Conservation (phyloP, 2,797 vertebrate species). For the Gobio occitaniae region DNA sequence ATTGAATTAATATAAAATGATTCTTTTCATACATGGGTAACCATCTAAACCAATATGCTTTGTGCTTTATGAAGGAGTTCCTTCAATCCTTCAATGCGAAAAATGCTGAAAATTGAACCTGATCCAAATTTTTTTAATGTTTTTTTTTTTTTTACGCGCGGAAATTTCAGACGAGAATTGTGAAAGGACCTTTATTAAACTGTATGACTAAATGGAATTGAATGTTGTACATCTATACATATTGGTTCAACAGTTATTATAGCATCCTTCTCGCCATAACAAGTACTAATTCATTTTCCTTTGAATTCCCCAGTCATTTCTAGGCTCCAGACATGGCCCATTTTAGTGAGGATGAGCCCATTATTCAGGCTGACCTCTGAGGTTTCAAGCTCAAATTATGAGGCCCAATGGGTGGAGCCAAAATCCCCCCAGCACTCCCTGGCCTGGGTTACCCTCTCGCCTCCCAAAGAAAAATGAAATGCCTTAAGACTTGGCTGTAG, state of each 20-base stretch:
- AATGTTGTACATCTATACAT: not conserved
- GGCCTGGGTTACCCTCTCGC: conserved; percentile 27
- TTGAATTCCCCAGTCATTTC: conserved; percentile 24
- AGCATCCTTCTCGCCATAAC: not conserved
- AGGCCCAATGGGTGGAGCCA: conserved; percentile 47
- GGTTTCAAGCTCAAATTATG: conserved; percentile 53
- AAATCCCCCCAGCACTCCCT: conserved; percentile 51
- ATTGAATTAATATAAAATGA: not conserved
- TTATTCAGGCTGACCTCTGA: conserved; percentile 56
- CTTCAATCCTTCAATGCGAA: not conserved
- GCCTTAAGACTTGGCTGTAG: conserved; percentile 34
- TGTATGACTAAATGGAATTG: not conserved
- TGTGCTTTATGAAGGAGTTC: not conserved
- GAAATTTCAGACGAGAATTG: not conserved
- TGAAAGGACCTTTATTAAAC: not conserved
- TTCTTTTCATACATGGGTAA: not conserved
- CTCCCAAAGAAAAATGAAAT: conserved; percentile 54
- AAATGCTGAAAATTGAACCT: not conserved
- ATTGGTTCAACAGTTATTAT: conserved; percentile 2
- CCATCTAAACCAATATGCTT: not conserved
- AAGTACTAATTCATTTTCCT: conserved; percentile 11
- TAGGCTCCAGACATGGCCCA: conserved; percentile 47
- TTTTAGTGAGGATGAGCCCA: conserved; percentile 51
- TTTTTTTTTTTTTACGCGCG: not conserved
- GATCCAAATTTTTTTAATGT: not conserved